Evolutionary conservation across 2,797 vertebrate genomes (phyloP), one percentile per base, ranked within the genome.

Genomic region (Okamejei kenojei): DNA sequence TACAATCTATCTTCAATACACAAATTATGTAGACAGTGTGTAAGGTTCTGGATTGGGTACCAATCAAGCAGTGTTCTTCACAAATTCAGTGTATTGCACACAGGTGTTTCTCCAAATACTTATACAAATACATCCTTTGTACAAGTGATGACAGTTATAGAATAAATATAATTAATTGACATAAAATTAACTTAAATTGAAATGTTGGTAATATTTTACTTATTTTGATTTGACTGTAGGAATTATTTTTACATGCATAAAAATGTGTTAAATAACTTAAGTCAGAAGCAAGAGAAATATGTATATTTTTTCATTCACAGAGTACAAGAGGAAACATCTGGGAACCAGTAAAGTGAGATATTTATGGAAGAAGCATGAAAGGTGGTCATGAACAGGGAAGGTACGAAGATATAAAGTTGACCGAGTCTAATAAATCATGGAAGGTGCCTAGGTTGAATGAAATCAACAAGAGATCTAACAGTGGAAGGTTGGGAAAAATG

Each of bases 391-490:
- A 93, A 0, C 93, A 94, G 38, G 0, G 94, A 74, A 93, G 94
- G 58, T 95, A 94, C 9, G 93, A 93, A 32, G 94, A 93, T 94
- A 79, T 97, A 0, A 96, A 96, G 0, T 95, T 95, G 94, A 92
- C 73, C 32, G 96, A 95, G 88, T 93, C 94, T 73, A 94, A 96
- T 95, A 97, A 96, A 93, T 95, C 97, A 68, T 94, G 96, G 92
- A 97, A 96, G 94, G 96, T 97, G 95, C 97, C 97, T 93, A 96
- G 96, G 65, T 94, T 98, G 94, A 97, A 97, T 94, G 96, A 96
- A 82, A 97, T 97, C 79, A 96, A 95, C 80, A 95, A 96, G 19
- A 96, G 93, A 65, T 96, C 95, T 95, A 96, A 95, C 94, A 95
- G 96, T 94, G 95, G 95, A 9, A 95, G 94, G 13, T 95, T 97